Conservation (phyloP, 2,113 vertebrate species). For the Arizona elegans region DNA sequence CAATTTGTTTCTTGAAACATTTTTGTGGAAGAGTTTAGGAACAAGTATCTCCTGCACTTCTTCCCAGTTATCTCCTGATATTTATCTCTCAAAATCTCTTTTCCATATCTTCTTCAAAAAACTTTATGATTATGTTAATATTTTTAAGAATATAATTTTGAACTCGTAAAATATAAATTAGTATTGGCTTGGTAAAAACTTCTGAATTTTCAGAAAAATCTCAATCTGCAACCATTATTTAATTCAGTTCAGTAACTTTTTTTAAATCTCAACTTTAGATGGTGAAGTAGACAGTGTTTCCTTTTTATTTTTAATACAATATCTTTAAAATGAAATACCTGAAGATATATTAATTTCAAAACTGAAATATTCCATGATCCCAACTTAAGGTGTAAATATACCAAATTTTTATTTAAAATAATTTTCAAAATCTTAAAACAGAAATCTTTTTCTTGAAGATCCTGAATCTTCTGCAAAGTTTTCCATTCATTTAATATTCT, state of each 20-base stretch:
- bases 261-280: no score
- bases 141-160: not conserved
- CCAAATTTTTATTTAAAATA: not conserved
- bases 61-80: not conserved
- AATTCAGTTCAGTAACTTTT: not conserved
- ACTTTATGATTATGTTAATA: not conserved
- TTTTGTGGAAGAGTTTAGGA: not conserved
- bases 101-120: not conserved
- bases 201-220: not conserved
- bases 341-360: not conserved
- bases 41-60: not conserved
- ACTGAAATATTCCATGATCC: not conserved
- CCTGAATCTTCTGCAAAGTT: not conserved
- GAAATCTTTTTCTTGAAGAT: not conserved
- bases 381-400: not conserved
- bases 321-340: not conserved
- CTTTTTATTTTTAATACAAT: no score
- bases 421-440: not conserved
- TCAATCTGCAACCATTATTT: not conserved
- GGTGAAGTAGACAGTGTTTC: no score
- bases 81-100: not conserved
- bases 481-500: not conserved
- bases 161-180: not conserved
- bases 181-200: not conserved
- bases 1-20: not conserved